These are phyloP conservation scores for Horisme vitalbata DNA, from an alignment of 2,888 invertebrate species.

Conservation along the genomic window DNA sequence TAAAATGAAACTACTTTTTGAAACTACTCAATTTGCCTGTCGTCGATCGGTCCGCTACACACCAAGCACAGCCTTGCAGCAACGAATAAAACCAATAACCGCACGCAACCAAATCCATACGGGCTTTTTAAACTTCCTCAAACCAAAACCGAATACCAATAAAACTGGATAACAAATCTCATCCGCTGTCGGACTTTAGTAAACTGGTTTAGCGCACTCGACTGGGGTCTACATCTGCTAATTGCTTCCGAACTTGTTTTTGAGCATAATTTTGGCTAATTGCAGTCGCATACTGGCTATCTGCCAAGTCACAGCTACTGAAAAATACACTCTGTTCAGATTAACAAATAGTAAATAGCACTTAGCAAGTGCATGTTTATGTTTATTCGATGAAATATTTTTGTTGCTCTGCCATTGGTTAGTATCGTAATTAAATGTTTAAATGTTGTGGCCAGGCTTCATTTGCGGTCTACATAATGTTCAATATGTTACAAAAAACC, in stretches of 20 bases:
- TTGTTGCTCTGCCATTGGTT: neutral
- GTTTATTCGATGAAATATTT: constrained; percentile 7
- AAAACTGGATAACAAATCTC: constrained; percentile 52
- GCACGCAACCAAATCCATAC: constrained; percentile 18
- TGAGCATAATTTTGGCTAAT: constrained; percentile 79
- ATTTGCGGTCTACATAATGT: no score
- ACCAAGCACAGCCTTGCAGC: constrained; percentile 1
- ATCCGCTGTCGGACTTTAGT: constrained; percentile 48
- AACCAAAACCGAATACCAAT: constrained; percentile 31
- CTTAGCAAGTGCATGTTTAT: constrained; percentile 15
- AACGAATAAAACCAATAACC: constrained; percentile 11
- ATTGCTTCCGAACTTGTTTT: constrained; percentile 78
- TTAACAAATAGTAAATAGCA: constrained; percentile 25
- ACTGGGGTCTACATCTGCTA: constrained; percentile 70
- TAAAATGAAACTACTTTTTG: no score
- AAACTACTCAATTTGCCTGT: neutral
- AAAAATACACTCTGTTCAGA: constrained; percentile 55
- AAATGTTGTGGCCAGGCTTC: neutral
- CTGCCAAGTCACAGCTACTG: constrained; percentile 53
- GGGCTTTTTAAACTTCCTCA: constrained; percentile 22
- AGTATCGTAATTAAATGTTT: neutral
- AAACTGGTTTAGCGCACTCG: constrained; percentile 59
- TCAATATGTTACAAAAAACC: no score
- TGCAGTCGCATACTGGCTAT: constrained; percentile 67
- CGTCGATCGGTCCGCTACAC: constrained; percentile 3